A percentile compares a stretch with the other conserved stretches of the same genome.
These are phyloP conservation scores for Drosophila sp. DNA, from an alignment of 1,140 invertebrate species.

Conservation along the genomic window DNA sequence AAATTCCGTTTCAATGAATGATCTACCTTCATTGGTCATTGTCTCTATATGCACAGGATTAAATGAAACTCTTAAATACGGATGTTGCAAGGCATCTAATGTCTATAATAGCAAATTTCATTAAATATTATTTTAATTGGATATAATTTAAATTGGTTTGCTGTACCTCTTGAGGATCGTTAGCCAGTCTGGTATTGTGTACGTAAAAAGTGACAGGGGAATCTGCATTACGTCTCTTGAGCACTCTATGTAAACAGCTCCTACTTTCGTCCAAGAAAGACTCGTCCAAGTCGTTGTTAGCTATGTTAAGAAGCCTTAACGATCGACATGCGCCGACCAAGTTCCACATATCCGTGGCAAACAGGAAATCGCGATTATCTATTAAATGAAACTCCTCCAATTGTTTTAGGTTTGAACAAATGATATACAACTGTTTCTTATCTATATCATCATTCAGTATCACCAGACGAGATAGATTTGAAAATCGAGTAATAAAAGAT, in stretches of 20 bases:
- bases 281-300: neutral
- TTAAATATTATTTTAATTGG: neutral
- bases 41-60: neutral
- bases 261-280: neutral
- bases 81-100: neutral
- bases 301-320: neutral
- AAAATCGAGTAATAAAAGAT: neutral
- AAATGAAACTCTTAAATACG: neutral
- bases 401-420: neutral
- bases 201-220: neutral
- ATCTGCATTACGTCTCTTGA: neutral
- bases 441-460: slow-evolving; percentile 5
- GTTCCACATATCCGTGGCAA: neutral
- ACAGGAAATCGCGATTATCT: neutral
- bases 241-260: neutral
- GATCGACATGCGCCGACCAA: neutral
- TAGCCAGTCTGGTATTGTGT: neutral
- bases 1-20: slow-evolving; percentile 1
- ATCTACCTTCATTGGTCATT: neutral
- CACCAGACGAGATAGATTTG: slow-evolving; percentile 1
- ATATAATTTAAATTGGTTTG: neutral
- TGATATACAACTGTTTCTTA: neutral
- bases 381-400: slow-evolving; percentile 4
- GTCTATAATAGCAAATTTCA: neutral
- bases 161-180: neutral